phyloP scores from a whole-genome alignment of 1,140 invertebrate species.

The Nomia melanderi region DNA sequence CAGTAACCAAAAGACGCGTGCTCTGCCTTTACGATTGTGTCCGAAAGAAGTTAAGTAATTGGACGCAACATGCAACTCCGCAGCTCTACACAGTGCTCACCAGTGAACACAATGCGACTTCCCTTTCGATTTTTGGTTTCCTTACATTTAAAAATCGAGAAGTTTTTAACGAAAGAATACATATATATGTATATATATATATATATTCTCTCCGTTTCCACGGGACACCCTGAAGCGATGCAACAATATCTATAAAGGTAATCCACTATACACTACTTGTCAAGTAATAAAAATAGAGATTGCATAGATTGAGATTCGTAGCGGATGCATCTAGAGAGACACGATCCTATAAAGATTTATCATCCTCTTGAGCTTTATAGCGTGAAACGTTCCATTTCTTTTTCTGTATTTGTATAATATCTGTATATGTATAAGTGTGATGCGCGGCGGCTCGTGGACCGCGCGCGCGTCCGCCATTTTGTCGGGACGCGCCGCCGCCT shows the following conservation, averaged over 20 bases:
- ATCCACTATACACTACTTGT: conserved; percentile 69
- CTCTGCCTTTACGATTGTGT: too few relatives aligned
- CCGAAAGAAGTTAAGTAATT: too few relatives aligned
- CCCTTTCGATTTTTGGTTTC: too few relatives aligned
- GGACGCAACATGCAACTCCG: too few relatives aligned
- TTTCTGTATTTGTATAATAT: conserved; percentile 21
- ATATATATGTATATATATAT: neutral
- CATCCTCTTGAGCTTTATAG: conserved; percentile 58
- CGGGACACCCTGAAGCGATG: conserved; percentile 44
- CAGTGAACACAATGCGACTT: too few relatives aligned
- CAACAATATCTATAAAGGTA: conserved; percentile 53
- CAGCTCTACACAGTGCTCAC: too few relatives aligned
- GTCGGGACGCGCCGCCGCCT: neutral
- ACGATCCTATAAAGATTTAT: conserved; percentile 61
- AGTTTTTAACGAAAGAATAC: neutral
- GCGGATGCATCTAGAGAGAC: conserved; percentile 77
- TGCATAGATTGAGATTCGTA: conserved; percentile 79
- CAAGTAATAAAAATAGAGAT: conserved; percentile 81
- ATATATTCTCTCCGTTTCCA: conserved; percentile 5
- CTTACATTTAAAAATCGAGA: neutral
- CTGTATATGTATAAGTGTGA: conserved; percentile 49
- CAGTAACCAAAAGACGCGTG: too few relatives aligned
- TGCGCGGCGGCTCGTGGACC: conserved; percentile 15
- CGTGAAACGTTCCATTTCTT: conserved; percentile 51
- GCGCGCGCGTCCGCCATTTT: conserved; percentile 1